Evolutionary conservation across 2,888 invertebrate species (phyloP), one percentile per base, ranked within the genome.

Genomic region (Dasypogon diadema): DNA sequence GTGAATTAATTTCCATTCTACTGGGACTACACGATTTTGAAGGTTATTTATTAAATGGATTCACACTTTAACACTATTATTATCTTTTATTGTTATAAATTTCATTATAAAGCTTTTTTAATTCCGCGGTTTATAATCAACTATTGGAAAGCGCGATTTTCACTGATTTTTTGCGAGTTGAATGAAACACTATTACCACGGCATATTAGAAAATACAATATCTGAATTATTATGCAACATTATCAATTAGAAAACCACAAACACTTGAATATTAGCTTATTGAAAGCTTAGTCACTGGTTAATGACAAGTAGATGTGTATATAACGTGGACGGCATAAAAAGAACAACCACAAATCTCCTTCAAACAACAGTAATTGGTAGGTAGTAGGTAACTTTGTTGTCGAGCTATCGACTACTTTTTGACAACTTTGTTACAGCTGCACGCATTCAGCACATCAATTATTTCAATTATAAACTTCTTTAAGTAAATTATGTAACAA

Each of bases 301-400:
- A 70, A 54, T 37, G 70, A 70, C 51, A 48, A 68, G 46, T 48
- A 46, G 18, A 12, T 30, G 22, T 30, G 34, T 70, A 68, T 51
- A 70, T 60, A 42, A 54, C 60, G 63, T 77, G 77, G 77, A 77
- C 77, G 77, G 77, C 68, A 72, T 75, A 22, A 60, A 75, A 60
- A 68, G 72, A 77, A 60, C 75, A 75, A 75, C 77, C 77, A 75
- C 58, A 72, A 46, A 70, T 70, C 63, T 37, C 30, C 10, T 72
- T 42, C 26, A 48, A 60, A 51, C 16, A 56, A 54, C 51, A 70
- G 21, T 54, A 70, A 70, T 54, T 63, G 65, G 34, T 65, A 65
- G 75, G 65, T 75, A 65, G 55, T 48, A 48, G 24, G 65, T 65
- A 42, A 21, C 65, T 21, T 21, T 46, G 46, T 42, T 65, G 26